phyloP scores from a whole-genome alignment of 2,797 vertebrate genomes.

The Lepidocolaptes lacrymiger region DNA sequence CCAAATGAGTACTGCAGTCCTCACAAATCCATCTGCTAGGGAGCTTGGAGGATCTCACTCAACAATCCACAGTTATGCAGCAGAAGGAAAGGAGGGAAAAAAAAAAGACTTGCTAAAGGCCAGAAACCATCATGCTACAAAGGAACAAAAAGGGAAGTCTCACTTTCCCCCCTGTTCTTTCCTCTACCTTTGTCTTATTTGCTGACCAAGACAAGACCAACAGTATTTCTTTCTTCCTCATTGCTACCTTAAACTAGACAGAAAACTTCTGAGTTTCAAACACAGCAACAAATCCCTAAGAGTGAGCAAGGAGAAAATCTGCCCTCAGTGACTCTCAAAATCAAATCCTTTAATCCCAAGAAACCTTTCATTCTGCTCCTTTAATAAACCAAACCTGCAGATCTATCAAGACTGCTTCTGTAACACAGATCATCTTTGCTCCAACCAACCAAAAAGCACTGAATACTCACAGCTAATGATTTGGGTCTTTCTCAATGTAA shows the following conservation, averaged over 20 bases:
- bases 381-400: not conserved
- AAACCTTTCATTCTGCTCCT: not conserved
- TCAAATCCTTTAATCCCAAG: not conserved
- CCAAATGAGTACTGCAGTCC: not conserved
- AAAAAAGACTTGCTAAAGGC: not conserved
- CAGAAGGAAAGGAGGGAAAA: not conserved
- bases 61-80: not conserved
- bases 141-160: not conserved
- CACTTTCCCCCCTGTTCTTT: not conserved
- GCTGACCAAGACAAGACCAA: not conserved
- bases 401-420: not conserved
- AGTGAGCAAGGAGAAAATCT: not conserved
- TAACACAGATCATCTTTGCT: not conserved
- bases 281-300: not conserved
- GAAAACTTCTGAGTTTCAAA: not conserved
- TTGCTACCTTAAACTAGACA: not conserved
- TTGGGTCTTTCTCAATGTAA: not conserved
- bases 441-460: not conserved
- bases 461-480: rapidly evolving
- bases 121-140: not conserved
- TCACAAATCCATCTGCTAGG: not conserved
- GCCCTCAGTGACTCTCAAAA: not conserved
- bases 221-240: not conserved
- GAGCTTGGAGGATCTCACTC: not conserved
- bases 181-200: not conserved